Evolutionary conservation across 2,797 vertebrate genomes (phyloP), one percentile per base, ranked within the genome.

Genomic region (Limnodromus scolopaceus): DNA sequence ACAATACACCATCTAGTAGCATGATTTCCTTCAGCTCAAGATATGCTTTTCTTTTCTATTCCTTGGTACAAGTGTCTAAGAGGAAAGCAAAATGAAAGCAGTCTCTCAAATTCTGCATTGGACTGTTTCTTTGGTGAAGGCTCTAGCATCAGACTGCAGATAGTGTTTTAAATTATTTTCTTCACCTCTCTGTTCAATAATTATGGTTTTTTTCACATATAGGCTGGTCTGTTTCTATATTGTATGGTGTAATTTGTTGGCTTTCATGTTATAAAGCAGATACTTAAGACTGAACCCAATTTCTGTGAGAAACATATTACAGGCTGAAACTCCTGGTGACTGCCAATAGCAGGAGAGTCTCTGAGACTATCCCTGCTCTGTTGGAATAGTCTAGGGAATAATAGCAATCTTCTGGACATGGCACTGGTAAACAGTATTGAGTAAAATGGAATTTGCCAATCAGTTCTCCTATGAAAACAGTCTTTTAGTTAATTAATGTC

Each of bases 401-500:
- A 43, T 0, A 78, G 24, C 57, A 83, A 11, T 61, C 80, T 91
- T 76, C 54, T 61, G 32, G 58, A 75, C 27, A 48, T 75, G 55
- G 20, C 57, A 45, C 28, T 48, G 43, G 72, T 95, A 90, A 95
- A 76, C 39, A 60, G 7, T 86, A 92, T 84, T 49, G 79, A 96
- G 61, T 93, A 90, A 94, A 94, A 89, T 38, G 45, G 28, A 86
- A 93, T 97, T 93, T 85, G 72, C 82, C 85, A 60, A 87, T 88
- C 41, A n/a, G 41, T 81, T 94, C 41, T 90, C 22, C 45, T 46
- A 6, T 78, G 53, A 84, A 84, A 95, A 58, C 19, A 69, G 34
- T 90, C 30, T 66, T 90, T 64, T 66, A 94, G 63, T 93, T 95
- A 90, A 85, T 95, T 3, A 95, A 94, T 88, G 63, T 94, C 88